These are phyloP conservation scores for Chaetops frenatus DNA, from an alignment of 2,113 vertebrate genomes.

Conservation along the genomic window DNA sequence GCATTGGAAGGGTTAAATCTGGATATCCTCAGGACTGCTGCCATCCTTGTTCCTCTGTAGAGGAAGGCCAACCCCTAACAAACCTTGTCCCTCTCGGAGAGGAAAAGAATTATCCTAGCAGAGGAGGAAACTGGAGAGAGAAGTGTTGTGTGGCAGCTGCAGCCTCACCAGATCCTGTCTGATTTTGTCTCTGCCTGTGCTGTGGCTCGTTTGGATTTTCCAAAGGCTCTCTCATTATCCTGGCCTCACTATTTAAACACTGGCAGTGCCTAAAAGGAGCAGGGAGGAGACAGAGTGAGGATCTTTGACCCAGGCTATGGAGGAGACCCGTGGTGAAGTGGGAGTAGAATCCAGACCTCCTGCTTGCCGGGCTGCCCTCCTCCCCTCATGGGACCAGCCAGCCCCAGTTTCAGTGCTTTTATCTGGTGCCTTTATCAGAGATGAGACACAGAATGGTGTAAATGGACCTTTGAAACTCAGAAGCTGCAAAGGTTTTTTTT, in stretches of 20 bases:
- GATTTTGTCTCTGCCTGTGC: background rate
- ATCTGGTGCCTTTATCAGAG: background rate
- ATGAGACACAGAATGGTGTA: background rate
- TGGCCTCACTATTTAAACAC: background rate
- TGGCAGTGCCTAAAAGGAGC: background rate
- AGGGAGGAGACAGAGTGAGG: background rate
- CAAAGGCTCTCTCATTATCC: background rate
- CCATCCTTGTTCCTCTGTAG: background rate
- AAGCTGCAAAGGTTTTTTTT: background rate
- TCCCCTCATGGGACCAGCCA: background rate
- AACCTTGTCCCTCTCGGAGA: background rate
- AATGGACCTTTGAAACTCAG: background rate
- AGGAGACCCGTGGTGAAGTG: background rate
- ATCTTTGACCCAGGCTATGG: background rate
- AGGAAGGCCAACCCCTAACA: background rate
- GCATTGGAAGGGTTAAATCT: background rate
- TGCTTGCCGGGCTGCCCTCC: background rate
- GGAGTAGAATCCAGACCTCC: background rate
- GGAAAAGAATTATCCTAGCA: background rate
- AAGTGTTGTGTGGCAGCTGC: rapidly evolving
- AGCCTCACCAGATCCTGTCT: background rate
- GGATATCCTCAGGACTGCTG: background rate
- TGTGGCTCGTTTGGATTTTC: background rate
- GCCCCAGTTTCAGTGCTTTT: rapidly evolving
- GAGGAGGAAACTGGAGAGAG: background rate